Base-by-base conservation (phyloP, 2,113 vertebrate species). In the Alosa alosa region DNA sequence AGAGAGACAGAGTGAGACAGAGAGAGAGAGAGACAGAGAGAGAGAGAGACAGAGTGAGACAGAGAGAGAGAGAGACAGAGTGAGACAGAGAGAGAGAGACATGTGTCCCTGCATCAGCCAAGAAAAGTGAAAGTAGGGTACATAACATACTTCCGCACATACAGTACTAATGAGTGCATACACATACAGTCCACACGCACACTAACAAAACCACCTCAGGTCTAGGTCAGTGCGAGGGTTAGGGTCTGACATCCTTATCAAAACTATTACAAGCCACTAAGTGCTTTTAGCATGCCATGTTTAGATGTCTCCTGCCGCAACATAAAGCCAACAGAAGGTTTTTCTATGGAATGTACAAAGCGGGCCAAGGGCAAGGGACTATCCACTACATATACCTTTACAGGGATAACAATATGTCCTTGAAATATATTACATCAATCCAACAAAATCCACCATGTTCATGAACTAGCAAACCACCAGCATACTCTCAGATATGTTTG, bases 121-220 rank as follows among this genome's bases (percentile, higher is more conserved):
- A 22, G 55, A 60, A 22, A 7, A 22, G 52, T 2, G 18, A 57
- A 57, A 57, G 55, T 18, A 22, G 18, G 18, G 0, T 22, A 22
- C 18, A 60, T n/a, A 4, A 60, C 18, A 57, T 60, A 18, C 18
- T 60, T 22, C 55, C 20, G 3, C 55, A 60, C 55, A 22, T 60
- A 22, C 52, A 22, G 52, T 57, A 57, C 18, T 20, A 57, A 31
- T 60, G 55, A 86, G 89, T 91, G 93, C 89, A 72, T 1, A 72
- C 64, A 94, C 18, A 44, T 49, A 55, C 49, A 83, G 25, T 1
- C 25, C 55, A 57, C 55, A 57, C 55, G 22, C 55, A 57, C 15
- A 22, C 55, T 13, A 8, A 57, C 55, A 57, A 64, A n/a, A 3
- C 20, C 60, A 64, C 60, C 64, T 72, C 31, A 25, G 10, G 64